phyloP scores from a whole-genome alignment of 2,113 vertebrate genomes.

The Takifugu flavidus region DNA sequence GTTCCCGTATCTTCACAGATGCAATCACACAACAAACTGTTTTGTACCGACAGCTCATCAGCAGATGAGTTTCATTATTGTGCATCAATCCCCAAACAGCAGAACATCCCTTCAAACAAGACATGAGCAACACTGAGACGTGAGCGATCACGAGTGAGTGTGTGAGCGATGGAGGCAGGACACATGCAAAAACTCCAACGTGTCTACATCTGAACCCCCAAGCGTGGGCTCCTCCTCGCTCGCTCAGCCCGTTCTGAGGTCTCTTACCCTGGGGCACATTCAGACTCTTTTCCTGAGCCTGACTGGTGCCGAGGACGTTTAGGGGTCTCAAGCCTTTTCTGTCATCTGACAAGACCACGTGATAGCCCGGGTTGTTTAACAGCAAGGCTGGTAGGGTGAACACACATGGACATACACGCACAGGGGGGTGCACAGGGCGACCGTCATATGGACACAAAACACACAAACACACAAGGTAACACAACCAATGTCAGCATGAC shows the following conservation, averaged over 20 bases:
- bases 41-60: too few species aligned
- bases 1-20: too few species aligned
- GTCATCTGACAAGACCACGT: conserved; percentile 88
- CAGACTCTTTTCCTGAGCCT: conserved; percentile 77
- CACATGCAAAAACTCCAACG: conserved; percentile 34
- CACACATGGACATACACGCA: conserved; percentile 39
- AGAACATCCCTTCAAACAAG: conserved; percentile 40
- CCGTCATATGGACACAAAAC: conserved; percentile 30
- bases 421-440: conserved; percentile 22
- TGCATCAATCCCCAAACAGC: conserved; percentile 15
- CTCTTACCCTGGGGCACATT: conserved; percentile 82
- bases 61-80: too few species aligned
- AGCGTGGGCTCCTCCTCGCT: conserved; percentile 7
- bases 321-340: conserved; percentile 73
- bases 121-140: conserved; percentile 3
- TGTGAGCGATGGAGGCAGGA: conserved; percentile 27
- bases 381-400: conserved; percentile 79
- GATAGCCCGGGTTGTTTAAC: conserved; percentile 93
- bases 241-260: conserved; percentile 38
- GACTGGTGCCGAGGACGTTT: conserved; percentile 62
- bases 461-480: conserved; percentile 37
- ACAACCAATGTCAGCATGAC: conserved; percentile 37
- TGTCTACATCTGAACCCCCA: background rate
- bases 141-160: conserved; percentile 27
- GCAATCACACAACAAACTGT: too few species aligned